Evolutionary conservation across 2,113 vertebrate species (phyloP).

Genomic region (Pedionomus torquatus): DNA sequence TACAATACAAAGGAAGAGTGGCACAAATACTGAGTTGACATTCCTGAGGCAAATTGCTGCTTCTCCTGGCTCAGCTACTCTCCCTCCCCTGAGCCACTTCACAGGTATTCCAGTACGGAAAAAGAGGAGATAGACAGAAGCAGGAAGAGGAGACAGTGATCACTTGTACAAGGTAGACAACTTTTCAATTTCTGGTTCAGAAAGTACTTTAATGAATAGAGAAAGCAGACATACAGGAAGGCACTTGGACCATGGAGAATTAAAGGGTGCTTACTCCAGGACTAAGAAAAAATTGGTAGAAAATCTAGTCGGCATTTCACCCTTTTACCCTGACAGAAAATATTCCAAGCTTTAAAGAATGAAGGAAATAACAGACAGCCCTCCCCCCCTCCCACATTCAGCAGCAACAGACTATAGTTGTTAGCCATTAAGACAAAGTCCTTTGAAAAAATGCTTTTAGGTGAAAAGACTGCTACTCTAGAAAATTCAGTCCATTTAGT

Average conservation of each 20-base stretch:
- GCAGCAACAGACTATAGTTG: background rate
- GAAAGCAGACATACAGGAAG: background rate
- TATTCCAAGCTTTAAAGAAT: background rate
- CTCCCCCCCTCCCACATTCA: background rate
- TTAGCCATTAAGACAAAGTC: background rate
- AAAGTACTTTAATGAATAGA: background rate
- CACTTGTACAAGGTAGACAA: background rate
- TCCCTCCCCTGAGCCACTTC: background rate
- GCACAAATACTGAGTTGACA: background rate
- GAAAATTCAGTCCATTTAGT: background rate
- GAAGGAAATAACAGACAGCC: background rate
- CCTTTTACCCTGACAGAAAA: background rate
- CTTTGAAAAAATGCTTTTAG: background rate
- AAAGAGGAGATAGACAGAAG: background rate
- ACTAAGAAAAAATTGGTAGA: background rate
- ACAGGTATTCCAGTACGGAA: background rate
- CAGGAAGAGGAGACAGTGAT: constrained; percentile 3
- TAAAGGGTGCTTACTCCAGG: background rate
- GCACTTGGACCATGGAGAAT: background rate
- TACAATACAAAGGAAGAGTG: background rate
- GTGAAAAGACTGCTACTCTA: background rate
- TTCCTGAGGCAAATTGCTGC: background rate
- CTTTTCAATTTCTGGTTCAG: constrained; percentile 13
- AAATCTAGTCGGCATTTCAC: background rate
- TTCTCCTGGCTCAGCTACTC: background rate